These are phyloP conservation scores for Anguilla megastoma DNA, from an alignment of 2,797 vertebrate species.

Conservation along the genomic window DNA sequence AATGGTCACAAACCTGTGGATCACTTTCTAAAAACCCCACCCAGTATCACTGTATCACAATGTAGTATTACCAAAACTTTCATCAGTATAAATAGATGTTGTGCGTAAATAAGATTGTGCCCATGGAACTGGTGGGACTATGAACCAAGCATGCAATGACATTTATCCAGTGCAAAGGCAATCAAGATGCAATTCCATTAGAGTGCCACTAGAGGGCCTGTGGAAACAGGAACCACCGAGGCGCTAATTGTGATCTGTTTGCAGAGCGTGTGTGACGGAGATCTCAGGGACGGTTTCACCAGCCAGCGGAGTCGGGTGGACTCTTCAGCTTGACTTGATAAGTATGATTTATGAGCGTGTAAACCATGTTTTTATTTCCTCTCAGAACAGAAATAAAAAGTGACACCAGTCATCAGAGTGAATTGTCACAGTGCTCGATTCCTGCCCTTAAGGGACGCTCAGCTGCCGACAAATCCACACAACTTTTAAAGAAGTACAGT, in stretches of 20 bases:
- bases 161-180: not conserved
- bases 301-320: not conserved
- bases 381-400: conserved; percentile 20
- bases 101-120: not conserved
- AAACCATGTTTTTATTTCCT: conserved; percentile 19
- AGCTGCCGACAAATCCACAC: not conserved
- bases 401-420: conserved; percentile 13
- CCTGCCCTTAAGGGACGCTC: not conserved
- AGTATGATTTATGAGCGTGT: conserved; percentile 20
- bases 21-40: not conserved
- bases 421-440: not conserved
- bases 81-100: not conserved
- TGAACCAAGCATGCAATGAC: not conserved
- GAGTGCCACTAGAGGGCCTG: conserved; percentile 36
- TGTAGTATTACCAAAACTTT: not conserved
- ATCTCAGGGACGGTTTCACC: conserved; percentile 9
- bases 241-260: not conserved
- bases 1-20: not conserved
- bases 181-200: conserved; percentile 14
- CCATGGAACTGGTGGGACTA: not conserved
- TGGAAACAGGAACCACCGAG: not conserved
- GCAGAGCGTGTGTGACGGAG: not conserved
- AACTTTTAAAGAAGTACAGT: conserved; percentile 12
- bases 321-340: conserved; percentile 3
- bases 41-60: not conserved